phyloP scores from a whole-genome alignment of 2,888 invertebrate species.

The Nymphalis urticae region DNA sequence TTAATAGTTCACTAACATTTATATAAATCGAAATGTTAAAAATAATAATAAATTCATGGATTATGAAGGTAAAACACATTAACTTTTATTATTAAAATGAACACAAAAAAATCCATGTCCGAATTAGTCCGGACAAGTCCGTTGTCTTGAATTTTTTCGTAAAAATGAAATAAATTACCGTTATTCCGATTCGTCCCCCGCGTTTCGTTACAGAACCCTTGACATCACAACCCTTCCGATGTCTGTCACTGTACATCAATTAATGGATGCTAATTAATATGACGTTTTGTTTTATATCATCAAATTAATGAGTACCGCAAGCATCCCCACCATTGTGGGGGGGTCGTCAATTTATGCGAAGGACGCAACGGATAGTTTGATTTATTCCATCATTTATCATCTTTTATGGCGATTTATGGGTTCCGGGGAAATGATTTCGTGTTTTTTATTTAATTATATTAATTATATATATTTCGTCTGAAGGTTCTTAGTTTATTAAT shows the following conservation, averaged over 20 bases:
- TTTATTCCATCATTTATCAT: constrained; percentile 33
- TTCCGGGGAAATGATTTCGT: constrained; percentile 22
- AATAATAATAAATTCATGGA: too few species aligned
- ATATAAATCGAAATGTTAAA: too few species aligned
- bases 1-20: too few species aligned
- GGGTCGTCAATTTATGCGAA: constrained; percentile 29
- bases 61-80: too few species aligned
- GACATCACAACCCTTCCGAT: constrained; percentile 37
- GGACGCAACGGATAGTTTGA: constrained; percentile 30
- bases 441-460: constrained; percentile 31
- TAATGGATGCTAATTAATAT: constrained; percentile 48
- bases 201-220: not conserved
- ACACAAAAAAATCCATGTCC: too few species aligned
- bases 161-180: not conserved
- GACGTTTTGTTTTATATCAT: constrained; percentile 50
- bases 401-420: constrained; percentile 27
- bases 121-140: too few species aligned
- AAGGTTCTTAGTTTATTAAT: constrained; percentile 25
- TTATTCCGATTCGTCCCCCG: not conserved
- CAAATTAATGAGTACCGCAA: constrained; percentile 42
- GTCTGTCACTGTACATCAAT: constrained; percentile 46
- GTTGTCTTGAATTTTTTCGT: not conserved
- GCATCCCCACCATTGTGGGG: constrained; percentile 11
- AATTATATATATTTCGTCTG: constrained; percentile 14
- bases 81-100: too few species aligned